Conservation (phyloP, 1,140 invertebrate species). For the Drosophila sp. region DNA sequence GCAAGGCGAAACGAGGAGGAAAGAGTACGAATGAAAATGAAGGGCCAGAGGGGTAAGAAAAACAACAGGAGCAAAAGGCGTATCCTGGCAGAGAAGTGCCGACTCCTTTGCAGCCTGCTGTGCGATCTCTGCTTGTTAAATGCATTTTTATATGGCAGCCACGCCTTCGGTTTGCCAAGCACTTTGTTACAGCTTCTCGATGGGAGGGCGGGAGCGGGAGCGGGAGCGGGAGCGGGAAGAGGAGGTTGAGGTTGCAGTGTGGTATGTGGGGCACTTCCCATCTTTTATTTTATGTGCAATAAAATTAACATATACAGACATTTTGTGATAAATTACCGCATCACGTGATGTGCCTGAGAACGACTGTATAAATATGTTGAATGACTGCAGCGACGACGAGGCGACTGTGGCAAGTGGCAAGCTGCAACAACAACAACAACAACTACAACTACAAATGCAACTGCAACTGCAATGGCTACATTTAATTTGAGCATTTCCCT, state of each 20-base stretch:
- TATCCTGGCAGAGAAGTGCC: conserved; percentile 11
- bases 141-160: conserved; percentile 72
- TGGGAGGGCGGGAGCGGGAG: not conserved
- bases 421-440: conserved; percentile 17
- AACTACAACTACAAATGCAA: conserved; percentile 24
- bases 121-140: conserved; percentile 75
- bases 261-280: conserved; percentile 10
- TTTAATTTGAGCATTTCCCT: conserved; percentile 42
- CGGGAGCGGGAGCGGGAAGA: not conserved
- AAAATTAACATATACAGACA: conserved; percentile 84
- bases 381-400: conserved; percentile 61
- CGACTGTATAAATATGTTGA: conserved; percentile 77
- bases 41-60: conserved; percentile 1
- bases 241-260: conserved; percentile 22
- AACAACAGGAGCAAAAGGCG: conserved; percentile 44
- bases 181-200: conserved; percentile 23
- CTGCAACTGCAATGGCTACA: conserved; percentile 17
- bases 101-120: conserved; percentile 33
- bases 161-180: conserved; percentile 31
- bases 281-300: conserved; percentile 79
- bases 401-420: conserved; percentile 37
- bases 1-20: conserved; percentile 52
- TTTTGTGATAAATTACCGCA: conserved; percentile 83
- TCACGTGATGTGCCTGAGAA: conserved; percentile 82
- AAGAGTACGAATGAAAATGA: not conserved